Base-by-base conservation (phyloP, 1,140 invertebrate species). In the Nymphalis io region DNA sequence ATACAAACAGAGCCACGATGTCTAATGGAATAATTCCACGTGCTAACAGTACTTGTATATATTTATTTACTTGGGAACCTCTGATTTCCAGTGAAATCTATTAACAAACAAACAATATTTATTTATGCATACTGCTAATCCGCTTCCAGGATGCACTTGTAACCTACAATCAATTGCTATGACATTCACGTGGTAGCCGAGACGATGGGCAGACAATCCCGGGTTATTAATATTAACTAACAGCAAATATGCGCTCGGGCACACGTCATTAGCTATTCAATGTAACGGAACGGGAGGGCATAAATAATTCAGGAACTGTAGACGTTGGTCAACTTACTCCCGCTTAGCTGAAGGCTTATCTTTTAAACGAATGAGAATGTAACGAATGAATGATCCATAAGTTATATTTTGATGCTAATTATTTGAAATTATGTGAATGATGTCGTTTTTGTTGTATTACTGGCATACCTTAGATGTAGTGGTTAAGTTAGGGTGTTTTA, bases 191-290 rank as follows among this genome's bases (percentile, higher is more conserved):
- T 70, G 53, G 48, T 15, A 21, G 64, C 62, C 69, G 69, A 85
- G 85, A 85, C 84, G 70, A 48, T 63, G 68, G 65, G 78, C 76
- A 85, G 84, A 87, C 85, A 76, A 65, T 70, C 76, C 73, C 42
- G 68, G 76, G 79, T 42, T 82, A 88, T 88, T 83, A 89, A 87
- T 88, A 88, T 88, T 88, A 84, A 88, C 75, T 81, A 80, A 75
- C 38, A 86, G 80, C 83, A 80, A 83, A 86, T 85, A 87, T 84
- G 80, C 81, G 76, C 76, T 68, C 68, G 60, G 74, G 68, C 80
- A 84, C 82, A 87, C 75, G 68, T 88, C 88, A 85, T 90, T 90
- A 87, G 81, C 63, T 79, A 90, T 87, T 80, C 88, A 80, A 82
- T 84, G 82, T 87, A 85, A 88, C 86, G 88, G 86, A 90, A 88